phyloP scores from a whole-genome alignment of 2,888 invertebrate genomes.

The Monoplex corrugatus region DNA sequence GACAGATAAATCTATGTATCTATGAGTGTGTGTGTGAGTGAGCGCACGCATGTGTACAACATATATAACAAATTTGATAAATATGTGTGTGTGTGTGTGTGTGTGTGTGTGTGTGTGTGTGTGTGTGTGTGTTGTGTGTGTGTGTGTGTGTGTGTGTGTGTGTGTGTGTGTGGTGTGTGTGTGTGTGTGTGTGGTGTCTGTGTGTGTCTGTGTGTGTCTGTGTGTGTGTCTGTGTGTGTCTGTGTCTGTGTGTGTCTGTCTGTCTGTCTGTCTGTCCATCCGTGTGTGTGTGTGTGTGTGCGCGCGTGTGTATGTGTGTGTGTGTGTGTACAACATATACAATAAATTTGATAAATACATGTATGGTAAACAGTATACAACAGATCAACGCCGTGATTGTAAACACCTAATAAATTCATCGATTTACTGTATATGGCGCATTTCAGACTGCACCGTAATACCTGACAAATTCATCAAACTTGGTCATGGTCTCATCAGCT shows the following conservation, averaged over 20 bases:
- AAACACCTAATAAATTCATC: neutral
- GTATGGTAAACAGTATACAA: neutral
- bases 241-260: no score
- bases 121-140: no score
- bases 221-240: no score
- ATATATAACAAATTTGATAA: no score
- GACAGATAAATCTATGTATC: no score
- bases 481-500: neutral
- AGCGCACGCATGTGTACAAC: no score
- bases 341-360: neutral
- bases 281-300: neutral
- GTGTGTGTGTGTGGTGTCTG: no score
- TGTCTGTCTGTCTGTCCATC: neutral
- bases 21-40: conserved; percentile 20
- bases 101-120: no score
- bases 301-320: neutral
- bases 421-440: neutral
- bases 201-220: no score
- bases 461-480: conserved; percentile 54
- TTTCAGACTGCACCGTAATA: conserved; percentile 28
- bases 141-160: no score
- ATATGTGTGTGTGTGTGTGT: no score
- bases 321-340: neutral
- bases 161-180: no score
- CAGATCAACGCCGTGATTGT: neutral